phyloP scores from a whole-genome alignment of 2,113 vertebrate species.

The Seriola aureovittata region DNA sequence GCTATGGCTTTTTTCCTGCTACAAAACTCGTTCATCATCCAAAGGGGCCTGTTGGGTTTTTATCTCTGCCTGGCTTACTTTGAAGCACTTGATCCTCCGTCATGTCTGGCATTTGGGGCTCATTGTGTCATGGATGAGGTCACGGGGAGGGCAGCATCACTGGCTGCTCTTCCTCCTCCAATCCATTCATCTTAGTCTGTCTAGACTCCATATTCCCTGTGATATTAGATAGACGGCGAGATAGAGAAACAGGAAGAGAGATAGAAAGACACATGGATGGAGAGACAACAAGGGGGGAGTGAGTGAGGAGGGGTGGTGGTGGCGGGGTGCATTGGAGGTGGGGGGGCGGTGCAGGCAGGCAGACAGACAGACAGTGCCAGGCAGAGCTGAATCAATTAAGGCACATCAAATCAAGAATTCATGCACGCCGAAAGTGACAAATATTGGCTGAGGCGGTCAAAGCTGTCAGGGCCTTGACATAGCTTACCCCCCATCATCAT shows the following conservation, averaged over 20 bases:
- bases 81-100: slow-evolving; percentile 81
- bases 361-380: slow-evolving; percentile 87
- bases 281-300: not conserved
- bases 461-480: slow-evolving; percentile 68
- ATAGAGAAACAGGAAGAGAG: slow-evolving; percentile 1
- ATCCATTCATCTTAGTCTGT: slow-evolving; percentile 49
- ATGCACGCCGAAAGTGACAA: slow-evolving; percentile 94
- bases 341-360: slow-evolving; percentile 1
- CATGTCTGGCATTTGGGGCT: slow-evolving; percentile 79
- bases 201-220: slow-evolving; percentile 27
- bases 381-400: slow-evolving; percentile 95
- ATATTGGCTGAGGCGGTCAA: slow-evolving; percentile 86
- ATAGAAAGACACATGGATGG: slow-evolving; percentile 16
- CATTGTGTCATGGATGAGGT: slow-evolving; percentile 81
- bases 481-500: slow-evolving; percentile 57
- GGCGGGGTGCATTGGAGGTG: too few species aligned
- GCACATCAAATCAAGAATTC: slow-evolving; percentile 96
- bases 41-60: slow-evolving; percentile 72
- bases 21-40: slow-evolving; percentile 74
- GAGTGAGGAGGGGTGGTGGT: not conserved
- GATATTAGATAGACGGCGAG: slow-evolving; percentile 33
- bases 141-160: slow-evolving; percentile 72
- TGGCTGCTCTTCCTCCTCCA: slow-evolving; percentile 61
- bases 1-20: slow-evolving; percentile 71
- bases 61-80: slow-evolving; percentile 77